Conservation (phyloP, 2,888 invertebrate genomes). For the Conomelus anceps region DNA sequence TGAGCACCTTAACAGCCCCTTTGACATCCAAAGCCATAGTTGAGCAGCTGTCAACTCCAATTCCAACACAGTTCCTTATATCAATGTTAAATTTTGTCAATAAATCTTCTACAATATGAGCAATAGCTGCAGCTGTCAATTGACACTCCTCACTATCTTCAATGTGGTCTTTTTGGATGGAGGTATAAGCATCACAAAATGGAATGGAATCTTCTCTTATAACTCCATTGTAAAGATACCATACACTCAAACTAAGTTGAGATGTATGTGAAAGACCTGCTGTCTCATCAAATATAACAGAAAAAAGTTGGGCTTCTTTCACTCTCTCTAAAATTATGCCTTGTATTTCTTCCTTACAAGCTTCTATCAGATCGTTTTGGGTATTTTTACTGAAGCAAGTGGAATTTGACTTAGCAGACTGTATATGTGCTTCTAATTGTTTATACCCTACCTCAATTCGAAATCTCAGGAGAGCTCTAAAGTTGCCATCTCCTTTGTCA, state of each 20-base stretch:
- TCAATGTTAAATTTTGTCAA: constrained; percentile 1
- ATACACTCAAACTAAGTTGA: constrained; percentile 35
- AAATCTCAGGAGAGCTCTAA: constrained; percentile 2
- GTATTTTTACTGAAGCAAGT: constrained; percentile 24
- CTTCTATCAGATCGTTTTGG: constrained; percentile 36
- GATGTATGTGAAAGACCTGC: constrained; percentile 35
- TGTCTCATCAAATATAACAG: constrained; percentile 37
- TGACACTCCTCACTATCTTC: neutral
- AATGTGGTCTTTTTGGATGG: neutral
- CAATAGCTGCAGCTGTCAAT: constrained; percentile 1
- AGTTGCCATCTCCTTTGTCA: constrained; percentile 2
- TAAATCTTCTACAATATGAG: neutral
- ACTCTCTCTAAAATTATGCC: neutral
- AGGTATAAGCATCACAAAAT: constrained; percentile 33
- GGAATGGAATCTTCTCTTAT: constrained; percentile 33
- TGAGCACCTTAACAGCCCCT: constrained; percentile 25
- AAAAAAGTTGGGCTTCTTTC: constrained; percentile 31
- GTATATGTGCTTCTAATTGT: neutral
- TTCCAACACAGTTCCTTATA: constrained; percentile 27
- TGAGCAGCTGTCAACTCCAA: constrained; percentile 29
- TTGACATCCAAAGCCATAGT: constrained; percentile 26
- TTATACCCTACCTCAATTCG: neutral
- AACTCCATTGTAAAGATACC: constrained; percentile 31
- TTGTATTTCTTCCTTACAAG: constrained; percentile 33
- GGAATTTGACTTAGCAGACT: neutral